phyloP scores from a whole-genome alignment of 2,888 invertebrate species.

The Gasteruption jaculator region DNA sequence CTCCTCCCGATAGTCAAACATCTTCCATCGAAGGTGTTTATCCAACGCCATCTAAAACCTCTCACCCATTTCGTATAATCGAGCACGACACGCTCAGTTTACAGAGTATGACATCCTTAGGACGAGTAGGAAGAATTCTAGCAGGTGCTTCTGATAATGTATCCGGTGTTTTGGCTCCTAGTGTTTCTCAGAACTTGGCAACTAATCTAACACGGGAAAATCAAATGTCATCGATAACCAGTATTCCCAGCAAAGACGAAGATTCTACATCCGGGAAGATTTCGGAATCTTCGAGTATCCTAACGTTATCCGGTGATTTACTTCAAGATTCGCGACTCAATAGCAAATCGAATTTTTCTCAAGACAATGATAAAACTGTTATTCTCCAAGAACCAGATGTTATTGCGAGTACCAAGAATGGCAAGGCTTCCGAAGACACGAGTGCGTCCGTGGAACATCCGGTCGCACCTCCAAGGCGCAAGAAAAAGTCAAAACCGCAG shows the following conservation, averaged over 20 bases:
- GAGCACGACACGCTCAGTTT: conserved; percentile 84
- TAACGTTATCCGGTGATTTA: conserved; percentile 44
- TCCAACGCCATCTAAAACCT: conserved; percentile 60
- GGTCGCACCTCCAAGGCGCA: conserved; percentile 75
- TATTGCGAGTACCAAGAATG: conserved; percentile 80
- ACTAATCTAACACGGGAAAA: conserved; percentile 35
- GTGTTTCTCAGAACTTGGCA: conserved; percentile 31
- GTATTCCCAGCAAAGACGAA: conserved; percentile 45
- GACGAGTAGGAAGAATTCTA: conserved; percentile 75
- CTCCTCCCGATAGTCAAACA: conserved; percentile 73
- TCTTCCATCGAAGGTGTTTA: conserved; percentile 75
- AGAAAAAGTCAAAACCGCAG: conserved; percentile 61
- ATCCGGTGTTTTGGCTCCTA: conserved; percentile 37
- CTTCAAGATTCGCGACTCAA: conserved; percentile 38
- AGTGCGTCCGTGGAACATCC: conserved; percentile 50
- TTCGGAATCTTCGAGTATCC: conserved; percentile 45
- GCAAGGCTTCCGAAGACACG: conserved; percentile 40
- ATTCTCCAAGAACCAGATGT: conserved; percentile 81
- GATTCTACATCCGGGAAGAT: conserved; percentile 45
- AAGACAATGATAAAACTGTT: conserved; percentile 38
- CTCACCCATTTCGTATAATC: conserved; percentile 80
- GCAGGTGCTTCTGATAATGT: conserved; percentile 57
- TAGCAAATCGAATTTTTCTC: conserved; percentile 34
- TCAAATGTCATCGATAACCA: conserved; percentile 43
- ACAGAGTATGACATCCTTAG: conserved; percentile 84